phyloP scores from a whole-genome alignment of 2,797 vertebrate genomes.

The Lithobates sylvaticus region DNA sequence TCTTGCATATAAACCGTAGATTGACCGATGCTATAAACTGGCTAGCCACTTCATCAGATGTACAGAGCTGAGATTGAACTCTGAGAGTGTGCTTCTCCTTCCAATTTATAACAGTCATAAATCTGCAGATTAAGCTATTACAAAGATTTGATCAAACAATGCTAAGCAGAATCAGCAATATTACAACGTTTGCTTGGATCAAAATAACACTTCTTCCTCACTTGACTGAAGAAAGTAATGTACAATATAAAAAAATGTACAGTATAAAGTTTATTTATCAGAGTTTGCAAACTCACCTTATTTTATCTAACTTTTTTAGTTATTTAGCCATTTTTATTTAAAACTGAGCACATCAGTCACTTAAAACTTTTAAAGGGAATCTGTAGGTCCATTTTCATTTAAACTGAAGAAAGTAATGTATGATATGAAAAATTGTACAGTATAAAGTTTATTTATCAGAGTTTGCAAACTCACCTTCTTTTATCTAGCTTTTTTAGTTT shows the following conservation, averaged over 20 bases:
- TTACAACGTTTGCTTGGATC: conserved; percentile 11
- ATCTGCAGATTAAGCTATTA: conserved; percentile 4
- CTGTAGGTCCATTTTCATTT: too few species aligned
- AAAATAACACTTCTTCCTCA: conserved; percentile 14
- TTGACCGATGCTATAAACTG: background rate
- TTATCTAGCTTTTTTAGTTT: too few species aligned
- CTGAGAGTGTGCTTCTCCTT: background rate
- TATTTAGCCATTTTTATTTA: too few species aligned
- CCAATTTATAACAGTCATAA: background rate
- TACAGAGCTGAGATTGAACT: background rate
- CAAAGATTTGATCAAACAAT: conserved; percentile 18
- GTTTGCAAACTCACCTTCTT: too few species aligned
- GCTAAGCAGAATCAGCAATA: conserved; percentile 7
- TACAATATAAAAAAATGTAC: background rate
- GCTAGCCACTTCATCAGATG: background rate
- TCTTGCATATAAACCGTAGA: background rate
- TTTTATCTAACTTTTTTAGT: too few species aligned
- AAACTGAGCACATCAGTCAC: too few species aligned
- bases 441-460: too few species aligned
- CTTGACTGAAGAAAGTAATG: conserved; percentile 1
- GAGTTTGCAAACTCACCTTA: too few species aligned
- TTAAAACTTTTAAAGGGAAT: too few species aligned
- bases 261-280: too few species aligned
- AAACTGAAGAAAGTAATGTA: too few species aligned
- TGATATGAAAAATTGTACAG: too few species aligned